Evolutionary conservation across 2,888 invertebrate genomes (phyloP), one percentile per base, ranked within the genome.

Genomic region (Crepidodera aurea): DNA sequence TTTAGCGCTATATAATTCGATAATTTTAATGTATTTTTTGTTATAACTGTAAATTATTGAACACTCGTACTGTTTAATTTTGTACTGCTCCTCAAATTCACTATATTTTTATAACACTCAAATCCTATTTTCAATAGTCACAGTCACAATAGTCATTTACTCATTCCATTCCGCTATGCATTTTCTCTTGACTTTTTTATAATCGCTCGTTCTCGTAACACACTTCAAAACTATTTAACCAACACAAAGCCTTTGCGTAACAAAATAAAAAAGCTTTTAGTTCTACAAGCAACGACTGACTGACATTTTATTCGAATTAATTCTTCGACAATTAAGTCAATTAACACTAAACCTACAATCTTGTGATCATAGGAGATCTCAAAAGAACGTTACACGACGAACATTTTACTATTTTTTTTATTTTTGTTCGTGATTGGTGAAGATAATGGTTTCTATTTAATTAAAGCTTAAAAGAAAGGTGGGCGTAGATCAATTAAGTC

Each of bases 201-300:
- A 22, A 22, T 22, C 22, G 22, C 22, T 22, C 2, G 22, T 22
- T 22, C 22, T 22, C 22, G 22, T 22, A 22, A 22, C 22, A 22
- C 22, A 22, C 22, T 53, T 22, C 27, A 22, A 29, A 50, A 51
- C 18, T 51, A 13, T 51, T 19, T 18, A 51, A 37, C 1, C 29
- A 54, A 37, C 18, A 42, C 42, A 54, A 42, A 54, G 42, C n/a
- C 27, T 54, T 54, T 54, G 29, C 18, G 27, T 42, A 54, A 54
- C 54, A 54, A 54, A 54, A n/a, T 40, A 13, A 27, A 54, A 53
- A 54, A 54, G 42, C 54, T 54, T 54, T 42, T 42, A 37, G 22
- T 54, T 27, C 22, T 25, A 53, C 53, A 19, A 39, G 15, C 40
- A 39, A 3, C 39, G 39, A 39, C 42, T 19, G 54, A 18, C 54